Conservation (phyloP, 2,888 invertebrate genomes). For the Drosophila leonis region DNA sequence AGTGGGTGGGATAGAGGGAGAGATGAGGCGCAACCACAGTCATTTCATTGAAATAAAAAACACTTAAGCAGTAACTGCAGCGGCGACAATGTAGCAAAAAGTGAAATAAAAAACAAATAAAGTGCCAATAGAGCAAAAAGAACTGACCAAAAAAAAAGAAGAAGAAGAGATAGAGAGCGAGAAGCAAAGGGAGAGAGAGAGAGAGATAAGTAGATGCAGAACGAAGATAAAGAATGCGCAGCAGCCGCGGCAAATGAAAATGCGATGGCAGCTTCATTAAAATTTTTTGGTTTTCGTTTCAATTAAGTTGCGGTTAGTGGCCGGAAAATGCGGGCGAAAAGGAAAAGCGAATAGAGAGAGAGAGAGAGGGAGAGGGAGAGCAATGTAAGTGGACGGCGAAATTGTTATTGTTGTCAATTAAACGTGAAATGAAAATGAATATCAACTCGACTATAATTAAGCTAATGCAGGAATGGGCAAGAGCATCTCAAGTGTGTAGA, state of each 20-base stretch:
- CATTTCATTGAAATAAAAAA: slow-evolving; percentile 72
- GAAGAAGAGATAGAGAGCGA: background rate
- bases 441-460: slow-evolving; percentile 8
- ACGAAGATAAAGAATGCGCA: slow-evolving; percentile 16
- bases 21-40: slow-evolving; percentile 19
- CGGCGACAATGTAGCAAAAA: slow-evolving; percentile 53
- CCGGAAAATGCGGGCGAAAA: slow-evolving; percentile 61
- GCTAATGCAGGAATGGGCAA: background rate
- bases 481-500: background rate
- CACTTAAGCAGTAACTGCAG: slow-evolving; percentile 61
- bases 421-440: slow-evolving; percentile 17
- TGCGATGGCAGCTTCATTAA: slow-evolving; percentile 69
- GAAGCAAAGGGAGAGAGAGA: background rate
- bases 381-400: slow-evolving; percentile 19
- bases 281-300: slow-evolving; percentile 73
- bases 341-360: background rate
- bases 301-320: slow-evolving; percentile 76
- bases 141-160: background rate
- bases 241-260: slow-evolving; percentile 50
- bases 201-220: background rate
- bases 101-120: slow-evolving; percentile 23
- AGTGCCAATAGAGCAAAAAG: slow-evolving; percentile 13
- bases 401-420: slow-evolving; percentile 43
- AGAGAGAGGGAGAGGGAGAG: background rate
- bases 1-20: no score